Conservation (phyloP, 1,140 invertebrate species). For the Philotrypesis tridentata region DNA sequence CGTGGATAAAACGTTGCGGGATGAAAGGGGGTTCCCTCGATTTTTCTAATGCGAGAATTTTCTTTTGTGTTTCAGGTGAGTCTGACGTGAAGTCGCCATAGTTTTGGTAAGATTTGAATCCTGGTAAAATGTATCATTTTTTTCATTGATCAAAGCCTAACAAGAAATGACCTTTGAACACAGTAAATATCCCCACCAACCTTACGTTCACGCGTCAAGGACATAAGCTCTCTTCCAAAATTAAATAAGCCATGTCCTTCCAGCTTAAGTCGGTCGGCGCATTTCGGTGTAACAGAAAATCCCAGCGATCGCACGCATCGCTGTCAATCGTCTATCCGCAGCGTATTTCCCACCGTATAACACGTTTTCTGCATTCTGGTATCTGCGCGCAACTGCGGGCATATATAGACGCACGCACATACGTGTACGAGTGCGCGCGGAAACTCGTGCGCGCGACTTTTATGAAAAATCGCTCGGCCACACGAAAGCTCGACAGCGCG, state of each 20-base stretch:
- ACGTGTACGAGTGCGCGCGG: background rate
- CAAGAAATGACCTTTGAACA: too few relatives aligned
- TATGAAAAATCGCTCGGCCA: constrained; percentile 30
- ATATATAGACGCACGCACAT: too few relatives aligned
- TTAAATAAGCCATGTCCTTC: background rate
- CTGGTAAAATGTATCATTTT: too few relatives aligned
- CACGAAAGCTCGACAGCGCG: constrained; percentile 5
- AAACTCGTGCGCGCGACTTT: constrained; percentile 1
- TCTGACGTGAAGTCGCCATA: background rate
- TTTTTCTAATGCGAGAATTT: background rate
- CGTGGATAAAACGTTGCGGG: too few relatives aligned
- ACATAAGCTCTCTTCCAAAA: background rate
- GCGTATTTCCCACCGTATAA: background rate
- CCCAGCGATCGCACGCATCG: background rate
- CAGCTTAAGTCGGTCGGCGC: too few relatives aligned
- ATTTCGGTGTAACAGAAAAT: background rate
- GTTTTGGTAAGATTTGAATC: background rate
- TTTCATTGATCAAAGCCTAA: too few relatives aligned
- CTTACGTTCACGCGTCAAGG: too few relatives aligned
- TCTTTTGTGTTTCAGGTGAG: constrained; percentile 2
- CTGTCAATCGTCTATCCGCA: background rate
- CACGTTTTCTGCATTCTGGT: background rate
- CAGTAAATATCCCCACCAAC: too few relatives aligned
- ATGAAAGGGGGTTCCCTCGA: too few relatives aligned
- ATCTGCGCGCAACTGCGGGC: background rate